A percentile compares a stretch with the other conserved stretches of the same genome.
These are phyloP conservation scores for Eupelmus urozonus DNA, from an alignment of 2,888 invertebrate species.

Conservation along the genomic window DNA sequence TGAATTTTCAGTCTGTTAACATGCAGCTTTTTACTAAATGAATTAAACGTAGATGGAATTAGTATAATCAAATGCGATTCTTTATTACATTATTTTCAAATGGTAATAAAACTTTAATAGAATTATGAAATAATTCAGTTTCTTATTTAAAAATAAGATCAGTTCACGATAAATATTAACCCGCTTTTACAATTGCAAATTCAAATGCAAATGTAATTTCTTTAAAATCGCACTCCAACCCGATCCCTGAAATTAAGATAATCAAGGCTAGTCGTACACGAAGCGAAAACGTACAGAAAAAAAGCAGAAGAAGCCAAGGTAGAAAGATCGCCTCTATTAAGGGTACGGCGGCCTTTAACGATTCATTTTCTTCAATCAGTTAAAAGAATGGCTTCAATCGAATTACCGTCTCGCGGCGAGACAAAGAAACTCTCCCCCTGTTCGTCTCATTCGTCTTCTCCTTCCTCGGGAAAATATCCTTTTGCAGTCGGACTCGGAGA, in stretches of 20 bases:
- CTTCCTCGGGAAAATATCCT: slow-evolving; percentile 32
- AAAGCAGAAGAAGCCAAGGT: background rate
- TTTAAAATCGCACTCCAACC: slow-evolving; percentile 9
- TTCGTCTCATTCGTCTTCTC: slow-evolving; percentile 31
- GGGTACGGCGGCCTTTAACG: slow-evolving; percentile 18
- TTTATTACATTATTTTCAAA: no score
- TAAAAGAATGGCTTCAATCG: slow-evolving; percentile 42
- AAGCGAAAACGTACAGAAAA: background rate
- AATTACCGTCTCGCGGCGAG: slow-evolving; percentile 23
- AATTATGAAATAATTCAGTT: no score
- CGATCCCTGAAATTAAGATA: slow-evolving; percentile 39
- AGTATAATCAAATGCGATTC: no score
- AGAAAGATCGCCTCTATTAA: slow-evolving; percentile 37
- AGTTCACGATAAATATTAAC: no score
- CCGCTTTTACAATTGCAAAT: background rate
- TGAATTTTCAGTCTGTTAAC: no score
- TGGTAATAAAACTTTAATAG: no score
- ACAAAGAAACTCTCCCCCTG: slow-evolving; percentile 50
- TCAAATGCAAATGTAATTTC: slow-evolving; percentile 16
- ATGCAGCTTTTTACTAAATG: no score
- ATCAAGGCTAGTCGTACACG: slow-evolving; percentile 11
- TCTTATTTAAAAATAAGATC: no score
- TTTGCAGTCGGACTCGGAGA: no score
- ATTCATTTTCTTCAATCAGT: slow-evolving; percentile 54
- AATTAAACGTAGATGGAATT: no score